Evolutionary conservation across 2,797 vertebrate species (phyloP).

Genomic region (Lates japonicus): DNA sequence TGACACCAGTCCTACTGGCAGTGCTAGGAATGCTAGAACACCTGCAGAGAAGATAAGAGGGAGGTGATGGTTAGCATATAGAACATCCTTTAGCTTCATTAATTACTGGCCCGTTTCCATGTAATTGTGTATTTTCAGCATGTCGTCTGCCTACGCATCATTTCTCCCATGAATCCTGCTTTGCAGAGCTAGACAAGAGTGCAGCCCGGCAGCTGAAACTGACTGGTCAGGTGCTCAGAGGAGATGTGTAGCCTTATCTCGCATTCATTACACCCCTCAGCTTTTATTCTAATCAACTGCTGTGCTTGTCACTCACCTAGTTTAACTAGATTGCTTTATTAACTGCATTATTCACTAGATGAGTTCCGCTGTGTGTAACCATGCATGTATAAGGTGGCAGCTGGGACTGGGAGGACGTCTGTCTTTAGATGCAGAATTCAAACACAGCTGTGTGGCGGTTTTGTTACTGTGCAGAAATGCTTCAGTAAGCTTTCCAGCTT

Average conservation of each 20-base stretch:
- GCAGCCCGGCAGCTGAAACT: constrained; percentile 23
- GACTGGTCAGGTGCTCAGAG: constrained; percentile 31
- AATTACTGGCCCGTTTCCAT: neutral
- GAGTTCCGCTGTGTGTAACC: constrained; percentile 12
- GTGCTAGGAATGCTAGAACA: constrained; percentile 94
- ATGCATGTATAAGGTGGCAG: constrained; percentile 30
- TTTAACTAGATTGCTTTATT: constrained; percentile 69
- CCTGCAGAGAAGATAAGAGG: constrained; percentile 79
- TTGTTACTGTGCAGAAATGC: constrained; percentile 16
- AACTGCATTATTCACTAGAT: constrained; percentile 66
- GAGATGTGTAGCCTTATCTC: constrained; percentile 43
- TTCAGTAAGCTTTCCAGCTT: neutral
- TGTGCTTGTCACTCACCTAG: constrained; percentile 57
- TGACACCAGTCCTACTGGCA: constrained; percentile 91
- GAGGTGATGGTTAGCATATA: constrained; percentile 6
- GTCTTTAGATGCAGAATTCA: neutral
- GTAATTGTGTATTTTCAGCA: constrained; percentile 13
- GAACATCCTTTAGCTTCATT: neutral
- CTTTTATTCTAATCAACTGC: constrained; percentile 66
- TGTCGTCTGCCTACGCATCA: neutral
- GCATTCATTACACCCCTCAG: constrained; percentile 62
- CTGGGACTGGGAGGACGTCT: constrained; percentile 7
- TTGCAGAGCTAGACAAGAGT: constrained; percentile 2
- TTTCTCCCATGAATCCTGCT: constrained; percentile 25
- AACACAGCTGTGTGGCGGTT: constrained; percentile 5